A percentile compares a stretch with the other conserved stretches of the same genome.
Evolutionary conservation across 2,888 invertebrate genomes (phyloP).

Genomic region (Abrostola tripartita): DNA sequence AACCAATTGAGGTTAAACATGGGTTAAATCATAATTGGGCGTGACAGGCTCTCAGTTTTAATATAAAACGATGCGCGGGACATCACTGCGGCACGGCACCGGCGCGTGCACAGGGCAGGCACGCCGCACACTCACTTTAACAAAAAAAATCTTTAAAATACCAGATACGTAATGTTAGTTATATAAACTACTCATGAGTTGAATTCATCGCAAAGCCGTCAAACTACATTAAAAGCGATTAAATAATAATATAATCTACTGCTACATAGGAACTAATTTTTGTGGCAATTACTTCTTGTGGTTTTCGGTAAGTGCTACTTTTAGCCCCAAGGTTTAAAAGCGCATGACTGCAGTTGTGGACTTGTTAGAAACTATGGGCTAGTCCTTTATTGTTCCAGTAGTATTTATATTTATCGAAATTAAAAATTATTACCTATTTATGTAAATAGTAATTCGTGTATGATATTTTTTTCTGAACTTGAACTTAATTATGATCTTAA

Average conservation of each 20-base stretch:
- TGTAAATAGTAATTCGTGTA: too few relatives aligned
- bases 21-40: constrained; percentile 81
- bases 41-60: constrained; percentile 71
- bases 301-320: too few relatives aligned
- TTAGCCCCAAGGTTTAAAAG: too few relatives aligned
- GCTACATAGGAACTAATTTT: too few relatives aligned
- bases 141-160: not conserved
- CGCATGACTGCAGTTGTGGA: too few relatives aligned
- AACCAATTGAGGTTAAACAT: constrained; percentile 82
- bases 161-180: not conserved
- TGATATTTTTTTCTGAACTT: too few relatives aligned
- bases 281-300: too few relatives aligned
- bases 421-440: too few relatives aligned
- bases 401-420: too few relatives aligned
- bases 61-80: constrained; percentile 65
- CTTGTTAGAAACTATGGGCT: too few relatives aligned
- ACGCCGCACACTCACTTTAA: constrained; percentile 24
- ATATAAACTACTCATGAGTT: not conserved
- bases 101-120: constrained; percentile 64
- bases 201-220: not conserved
- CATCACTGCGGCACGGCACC: constrained; percentile 61
- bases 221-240: not conserved
- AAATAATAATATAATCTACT: not conserved
- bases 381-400: too few relatives aligned
- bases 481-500: too few relatives aligned